A percentile compares a stretch with the other conserved stretches of the same genome.
These are phyloP conservation scores for Damaliscus lunatus DNA, from an alignment of 2,113 vertebrate genomes.

Conservation along the genomic window DNA sequence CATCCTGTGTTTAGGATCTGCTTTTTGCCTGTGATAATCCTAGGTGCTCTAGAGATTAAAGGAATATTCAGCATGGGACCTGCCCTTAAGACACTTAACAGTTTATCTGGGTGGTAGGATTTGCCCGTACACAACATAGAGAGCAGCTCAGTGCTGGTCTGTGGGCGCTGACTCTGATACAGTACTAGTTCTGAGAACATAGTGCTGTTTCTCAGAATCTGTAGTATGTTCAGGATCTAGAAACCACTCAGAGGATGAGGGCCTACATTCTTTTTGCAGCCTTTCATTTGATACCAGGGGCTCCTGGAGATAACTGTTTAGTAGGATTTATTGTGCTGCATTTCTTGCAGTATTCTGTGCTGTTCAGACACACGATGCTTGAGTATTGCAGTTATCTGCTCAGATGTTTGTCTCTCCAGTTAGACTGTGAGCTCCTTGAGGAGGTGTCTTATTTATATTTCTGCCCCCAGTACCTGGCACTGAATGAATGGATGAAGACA, in stretches of 20 bases:
- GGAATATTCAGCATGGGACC: not conserved
- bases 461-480: not conserved
- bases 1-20: not conserved
- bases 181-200: not conserved
- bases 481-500: not conserved
- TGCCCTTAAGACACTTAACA: not conserved
- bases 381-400: not conserved
- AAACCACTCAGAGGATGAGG: not conserved
- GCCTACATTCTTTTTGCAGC: not conserved
- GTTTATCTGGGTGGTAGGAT: not conserved
- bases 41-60: not conserved
- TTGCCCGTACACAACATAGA: not conserved
- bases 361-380: conserved; percentile 1
- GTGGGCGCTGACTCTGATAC: not conserved
- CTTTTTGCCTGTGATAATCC: not conserved
- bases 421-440: not conserved
- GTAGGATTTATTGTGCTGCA: not conserved
- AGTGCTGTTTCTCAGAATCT: not conserved
- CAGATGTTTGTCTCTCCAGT: not conserved
- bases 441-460: conserved; percentile 19
- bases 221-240: not conserved
- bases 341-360: not conserved
- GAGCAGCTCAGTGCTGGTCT: not conserved
- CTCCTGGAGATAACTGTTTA: not conserved
- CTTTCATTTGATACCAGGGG: not conserved